A percentile compares a stretch with the other conserved stretches of the same genome.
These are phyloP conservation scores for Ceyx cyanopectus DNA, from an alignment of 2,113 vertebrate genomes.

Conservation along the genomic window DNA sequence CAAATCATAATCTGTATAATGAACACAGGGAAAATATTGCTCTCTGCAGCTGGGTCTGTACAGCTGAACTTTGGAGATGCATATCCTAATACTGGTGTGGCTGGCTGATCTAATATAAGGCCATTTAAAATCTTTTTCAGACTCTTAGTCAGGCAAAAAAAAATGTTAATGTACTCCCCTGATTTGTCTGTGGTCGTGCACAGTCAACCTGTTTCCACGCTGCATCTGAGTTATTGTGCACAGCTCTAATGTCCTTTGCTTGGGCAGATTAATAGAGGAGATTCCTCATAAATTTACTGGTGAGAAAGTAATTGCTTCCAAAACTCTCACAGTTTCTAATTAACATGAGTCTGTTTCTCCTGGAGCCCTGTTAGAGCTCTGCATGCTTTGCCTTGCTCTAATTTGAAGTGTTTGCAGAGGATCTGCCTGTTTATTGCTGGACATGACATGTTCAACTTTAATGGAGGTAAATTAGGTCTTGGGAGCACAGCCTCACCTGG, in stretches of 20 bases:
- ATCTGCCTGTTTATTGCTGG: neutral
- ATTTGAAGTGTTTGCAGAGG: neutral
- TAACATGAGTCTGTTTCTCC: neutral
- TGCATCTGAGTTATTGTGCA: neutral
- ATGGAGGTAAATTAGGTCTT: neutral
- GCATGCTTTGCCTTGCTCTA: neutral
- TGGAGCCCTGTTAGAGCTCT: neutral
- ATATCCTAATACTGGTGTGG: neutral
- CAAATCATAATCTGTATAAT: slow-evolving; percentile 34
- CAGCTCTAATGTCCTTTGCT: neutral
- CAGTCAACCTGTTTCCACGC: neutral
- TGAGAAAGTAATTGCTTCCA: neutral
- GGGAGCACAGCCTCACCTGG: neutral
- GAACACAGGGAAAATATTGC: neutral
- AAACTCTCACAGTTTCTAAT: neutral
- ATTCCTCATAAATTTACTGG: neutral
- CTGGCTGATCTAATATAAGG: slow-evolving; percentile 1
- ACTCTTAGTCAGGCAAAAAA: neutral
- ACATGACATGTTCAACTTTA: fast-evolving
- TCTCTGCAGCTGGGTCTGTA: neutral
- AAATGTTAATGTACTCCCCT: neutral
- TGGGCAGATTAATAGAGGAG: neutral
- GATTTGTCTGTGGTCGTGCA: neutral
- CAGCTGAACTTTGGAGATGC: neutral
- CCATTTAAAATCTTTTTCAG: neutral